Conservation (phyloP, 2,888 invertebrate species). For the Hydrotaea diabolus region DNA sequence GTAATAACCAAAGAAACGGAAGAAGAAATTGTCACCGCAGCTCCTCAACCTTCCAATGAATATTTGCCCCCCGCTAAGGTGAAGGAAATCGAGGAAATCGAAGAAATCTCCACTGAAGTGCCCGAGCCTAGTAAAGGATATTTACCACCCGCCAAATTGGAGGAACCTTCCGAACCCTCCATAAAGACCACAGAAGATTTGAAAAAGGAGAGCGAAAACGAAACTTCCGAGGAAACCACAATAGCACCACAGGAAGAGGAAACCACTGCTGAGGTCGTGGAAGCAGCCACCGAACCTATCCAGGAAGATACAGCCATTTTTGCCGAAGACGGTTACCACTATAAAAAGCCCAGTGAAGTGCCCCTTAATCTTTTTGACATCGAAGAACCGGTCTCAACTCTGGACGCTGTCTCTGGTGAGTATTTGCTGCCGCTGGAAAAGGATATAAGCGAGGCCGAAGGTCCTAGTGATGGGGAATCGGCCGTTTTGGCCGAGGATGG, state of each 20-base stretch:
- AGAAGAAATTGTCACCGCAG: slow-evolving; percentile 54
- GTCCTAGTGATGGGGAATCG: slow-evolving; percentile 51
- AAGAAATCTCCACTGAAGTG: not conserved
- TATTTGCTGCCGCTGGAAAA: slow-evolving; percentile 68
- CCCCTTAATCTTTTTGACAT: slow-evolving; percentile 16
- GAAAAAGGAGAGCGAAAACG: not conserved
- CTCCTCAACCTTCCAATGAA: slow-evolving; percentile 44
- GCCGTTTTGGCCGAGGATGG: slow-evolving; percentile 73
- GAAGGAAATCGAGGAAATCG: slow-evolving; percentile 8
- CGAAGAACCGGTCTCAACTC: not conserved
- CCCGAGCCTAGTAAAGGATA: slow-evolving; percentile 67
- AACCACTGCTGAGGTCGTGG: slow-evolving; percentile 43
- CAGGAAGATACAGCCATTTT: slow-evolving; percentile 70
- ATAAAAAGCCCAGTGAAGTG: slow-evolving; percentile 71
- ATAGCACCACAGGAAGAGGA: not conserved
- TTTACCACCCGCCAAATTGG: slow-evolving; percentile 70
- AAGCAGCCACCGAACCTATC: not conserved
- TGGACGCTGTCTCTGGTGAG: not conserved
- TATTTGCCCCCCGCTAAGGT: slow-evolving; percentile 9
- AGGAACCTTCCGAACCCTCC: slow-evolving; percentile 17
- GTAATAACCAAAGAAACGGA: slow-evolving; percentile 30
- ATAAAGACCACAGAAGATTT: not conserved
- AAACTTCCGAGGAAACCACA: not conserved
- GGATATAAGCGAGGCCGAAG: slow-evolving; percentile 69
- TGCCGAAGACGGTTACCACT: slow-evolving; percentile 75